These are phyloP conservation scores for Nicator chloris DNA, from an alignment of 2,113 vertebrate species.

Conservation along the genomic window DNA sequence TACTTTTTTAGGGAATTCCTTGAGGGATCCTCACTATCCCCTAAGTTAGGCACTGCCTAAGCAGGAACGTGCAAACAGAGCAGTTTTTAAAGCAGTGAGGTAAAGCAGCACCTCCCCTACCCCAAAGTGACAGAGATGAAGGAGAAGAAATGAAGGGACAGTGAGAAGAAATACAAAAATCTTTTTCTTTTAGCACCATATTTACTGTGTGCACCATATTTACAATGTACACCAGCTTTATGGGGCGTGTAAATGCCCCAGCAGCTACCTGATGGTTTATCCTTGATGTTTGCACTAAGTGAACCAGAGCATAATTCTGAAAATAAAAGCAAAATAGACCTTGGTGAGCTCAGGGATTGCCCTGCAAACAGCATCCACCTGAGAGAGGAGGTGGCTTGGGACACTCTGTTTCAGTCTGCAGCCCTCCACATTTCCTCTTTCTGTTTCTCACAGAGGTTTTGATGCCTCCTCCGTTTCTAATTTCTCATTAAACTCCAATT, in stretches of 20 bases:
- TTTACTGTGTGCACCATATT: not conserved
- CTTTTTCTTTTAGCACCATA: not conserved
- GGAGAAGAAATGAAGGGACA: not conserved
- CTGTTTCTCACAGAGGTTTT: not conserved
- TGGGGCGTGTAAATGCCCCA: not conserved
- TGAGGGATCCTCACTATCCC: not conserved
- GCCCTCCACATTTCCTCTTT: not conserved
- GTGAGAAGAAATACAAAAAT: not conserved
- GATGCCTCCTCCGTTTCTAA: not conserved
- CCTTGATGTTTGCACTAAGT: not conserved
- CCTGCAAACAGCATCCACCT: not conserved
- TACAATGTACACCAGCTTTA: not conserved
- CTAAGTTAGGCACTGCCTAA: not conserved
- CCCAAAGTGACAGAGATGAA: not conserved
- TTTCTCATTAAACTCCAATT: not conserved
- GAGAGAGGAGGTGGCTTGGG: not conserved
- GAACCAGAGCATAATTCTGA: not conserved
- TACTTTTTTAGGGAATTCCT: slow-evolving; percentile 32
- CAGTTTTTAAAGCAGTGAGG: not conserved
- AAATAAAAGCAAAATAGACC: not conserved
- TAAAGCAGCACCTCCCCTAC: not conserved
- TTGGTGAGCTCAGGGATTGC: not conserved
- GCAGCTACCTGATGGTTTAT: not conserved
- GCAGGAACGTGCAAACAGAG: not conserved
- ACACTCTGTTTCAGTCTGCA: not conserved